Conservation (phyloP, 2,797 vertebrate genomes). For the Apogon hyalosoma region DNA sequence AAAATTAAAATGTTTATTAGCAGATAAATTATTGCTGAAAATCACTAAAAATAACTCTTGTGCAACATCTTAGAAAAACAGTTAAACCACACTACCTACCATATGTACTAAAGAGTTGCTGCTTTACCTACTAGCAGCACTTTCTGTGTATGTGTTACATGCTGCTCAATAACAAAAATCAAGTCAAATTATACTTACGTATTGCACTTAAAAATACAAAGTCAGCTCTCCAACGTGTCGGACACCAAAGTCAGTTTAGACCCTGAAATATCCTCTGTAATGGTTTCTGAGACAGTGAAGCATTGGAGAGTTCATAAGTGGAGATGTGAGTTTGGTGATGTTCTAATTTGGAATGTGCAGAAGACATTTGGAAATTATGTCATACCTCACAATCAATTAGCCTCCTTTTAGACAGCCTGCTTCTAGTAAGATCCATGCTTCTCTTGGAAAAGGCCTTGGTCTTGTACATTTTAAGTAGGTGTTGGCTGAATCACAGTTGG, state of each 20-base stretch:
- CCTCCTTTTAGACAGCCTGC: slow-evolving; percentile 37
- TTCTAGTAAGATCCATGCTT: slow-evolving; percentile 55
- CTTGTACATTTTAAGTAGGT: slow-evolving; percentile 64
- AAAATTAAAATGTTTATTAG: slow-evolving; percentile 41
- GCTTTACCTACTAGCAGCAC: slow-evolving; percentile 55
- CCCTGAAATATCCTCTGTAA: slow-evolving; percentile 47
- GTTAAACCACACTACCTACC: slow-evolving; percentile 38
- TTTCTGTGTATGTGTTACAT: slow-evolving; percentile 53
- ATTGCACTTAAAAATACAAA: slow-evolving; percentile 81
- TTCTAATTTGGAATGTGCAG: slow-evolving; percentile 48
- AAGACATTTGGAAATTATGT: slow-evolving; percentile 40
- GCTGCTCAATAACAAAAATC: slow-evolving; percentile 61
- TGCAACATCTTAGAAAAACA: slow-evolving; percentile 40
- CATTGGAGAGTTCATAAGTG: slow-evolving; percentile 10
- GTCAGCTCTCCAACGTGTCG: slow-evolving; percentile 44
- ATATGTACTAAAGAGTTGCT: slow-evolving; percentile 44
- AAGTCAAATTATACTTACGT: slow-evolving; percentile 77
- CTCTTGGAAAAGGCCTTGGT: slow-evolving; percentile 57
- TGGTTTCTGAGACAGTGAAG: slow-evolving; percentile 39
- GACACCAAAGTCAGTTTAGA: slow-evolving; percentile 59
- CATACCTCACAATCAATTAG: slow-evolving; percentile 41
- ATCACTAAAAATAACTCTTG: slow-evolving; percentile 31
- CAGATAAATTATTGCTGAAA: slow-evolving; percentile 48
- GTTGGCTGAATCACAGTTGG: slow-evolving; percentile 67
- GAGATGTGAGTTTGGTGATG: slow-evolving; percentile 27